Percentiles rank a stretch among this genome's conserved stretches.
Evolutionary conservation across 2,113 vertebrate genomes (phyloP).

Genomic region (Eulemur macaco): DNA sequence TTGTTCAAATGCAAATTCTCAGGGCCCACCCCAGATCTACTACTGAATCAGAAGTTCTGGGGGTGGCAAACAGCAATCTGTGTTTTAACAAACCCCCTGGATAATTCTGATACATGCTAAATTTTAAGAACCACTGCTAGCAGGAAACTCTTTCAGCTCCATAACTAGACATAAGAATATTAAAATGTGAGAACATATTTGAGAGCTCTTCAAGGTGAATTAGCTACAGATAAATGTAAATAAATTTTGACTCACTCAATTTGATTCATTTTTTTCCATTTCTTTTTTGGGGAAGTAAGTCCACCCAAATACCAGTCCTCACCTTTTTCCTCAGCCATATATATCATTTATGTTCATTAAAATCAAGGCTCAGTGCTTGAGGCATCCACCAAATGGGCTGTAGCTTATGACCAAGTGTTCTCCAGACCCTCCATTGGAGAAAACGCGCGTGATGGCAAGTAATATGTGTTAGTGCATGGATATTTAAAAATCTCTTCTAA

Average conservation of each 20-base stretch:
- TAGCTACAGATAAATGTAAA: conserved; percentile 6
- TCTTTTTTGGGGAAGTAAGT: conserved; percentile 9
- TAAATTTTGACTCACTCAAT: not conserved
- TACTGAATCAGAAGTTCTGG: not conserved
- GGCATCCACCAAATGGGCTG: not conserved
- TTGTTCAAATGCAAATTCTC: not conserved
- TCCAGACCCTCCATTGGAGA: not conserved
- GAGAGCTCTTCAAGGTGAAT: not conserved
- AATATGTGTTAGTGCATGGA: not conserved
- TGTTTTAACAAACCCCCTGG: not conserved
- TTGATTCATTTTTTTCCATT: not conserved
- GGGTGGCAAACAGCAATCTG: not conserved
- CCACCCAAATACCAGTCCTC: not conserved
- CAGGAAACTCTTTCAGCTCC: not conserved
- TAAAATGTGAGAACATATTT: not conserved
- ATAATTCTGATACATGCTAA: not conserved
- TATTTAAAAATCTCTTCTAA: conserved; percentile 14
- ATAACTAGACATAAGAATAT: conserved; percentile 26
- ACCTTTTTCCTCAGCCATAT: not conserved
- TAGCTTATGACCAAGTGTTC: not conserved
- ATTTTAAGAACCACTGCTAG: not conserved
- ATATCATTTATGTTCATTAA: not conserved
- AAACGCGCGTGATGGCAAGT: not conserved
- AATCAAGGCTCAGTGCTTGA: not conserved
- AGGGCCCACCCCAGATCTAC: not conserved